Base-by-base conservation (phyloP, 2,888 invertebrate species). In the Aleiodes alternator region DNA sequence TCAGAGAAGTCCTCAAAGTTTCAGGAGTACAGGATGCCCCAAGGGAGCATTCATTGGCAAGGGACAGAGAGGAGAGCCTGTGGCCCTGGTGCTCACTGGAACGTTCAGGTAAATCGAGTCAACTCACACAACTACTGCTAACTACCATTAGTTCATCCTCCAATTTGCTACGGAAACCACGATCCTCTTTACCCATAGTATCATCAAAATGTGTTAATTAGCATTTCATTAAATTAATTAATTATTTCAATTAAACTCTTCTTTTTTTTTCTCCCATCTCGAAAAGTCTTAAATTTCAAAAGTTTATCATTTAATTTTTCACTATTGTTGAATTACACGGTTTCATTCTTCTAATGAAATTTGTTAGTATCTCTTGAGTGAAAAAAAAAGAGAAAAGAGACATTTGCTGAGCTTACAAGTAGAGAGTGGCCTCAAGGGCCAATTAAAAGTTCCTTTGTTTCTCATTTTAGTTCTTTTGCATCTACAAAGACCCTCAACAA, bases 11-110 rank as follows among this genome's bases (percentile, higher is more conserved):
- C 29, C 31, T 68, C 50, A 68, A 55, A 68, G 53, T 72, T 76
- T 29, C 57, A 75, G 75, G 80, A 84, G 80, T 76, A 78, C 86
- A 88, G 84, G 80, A 89, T 89, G 89, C 87, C 87, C 80, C 88
- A 89, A 81, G 88, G 87, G 83, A 87, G 87, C 80, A 82, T 86
- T 74, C 87, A 89, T 76, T 89, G 87, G 86, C 89, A 89, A 80
- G 89, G 88, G 80, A 89, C 88, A 80, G 88, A 89, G 82, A 87
- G 89, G 82, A 85, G 88, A 84, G 85, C 89, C 77, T 89, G 87
- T 80, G 89, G 83, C 74, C 88, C 95, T 80, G 95, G 95, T 79
- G 95, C 95, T 84, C 94, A 95, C 90, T 95, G 95, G 95, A 95
- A 95, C 88, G 95, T 95, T 82, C 94, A 94, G 92, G 93, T 93